Evolutionary conservation across 1,140 invertebrate species (phyloP).

Genomic region (Drosophila setifemur): DNA sequence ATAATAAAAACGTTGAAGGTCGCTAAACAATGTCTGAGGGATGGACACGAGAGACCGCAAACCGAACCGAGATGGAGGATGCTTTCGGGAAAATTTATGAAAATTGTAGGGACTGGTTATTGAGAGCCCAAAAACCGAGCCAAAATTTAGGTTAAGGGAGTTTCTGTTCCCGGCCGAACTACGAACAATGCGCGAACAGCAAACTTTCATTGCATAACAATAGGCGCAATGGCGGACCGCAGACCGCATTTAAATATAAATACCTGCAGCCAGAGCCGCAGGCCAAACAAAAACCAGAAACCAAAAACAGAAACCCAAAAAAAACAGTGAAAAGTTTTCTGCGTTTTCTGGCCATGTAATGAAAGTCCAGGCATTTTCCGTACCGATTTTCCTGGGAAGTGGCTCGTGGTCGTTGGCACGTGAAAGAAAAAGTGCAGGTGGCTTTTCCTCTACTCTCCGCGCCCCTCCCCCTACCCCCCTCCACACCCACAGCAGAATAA

Average conservation of each 20-base stretch:
- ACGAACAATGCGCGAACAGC: conserved; percentile 53
- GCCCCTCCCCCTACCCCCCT: background rate
- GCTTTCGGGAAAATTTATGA: conserved; percentile 41
- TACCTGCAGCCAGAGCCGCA: conserved; percentile 63
- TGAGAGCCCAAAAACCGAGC: background rate
- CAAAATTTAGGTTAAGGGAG: conserved; percentile 17
- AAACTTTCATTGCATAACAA: conserved; percentile 78
- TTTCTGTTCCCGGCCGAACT: conserved; percentile 3
- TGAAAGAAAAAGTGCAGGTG: conserved; percentile 78
- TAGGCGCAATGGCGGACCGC: conserved; percentile 73
- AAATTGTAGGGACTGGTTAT: conserved; percentile 41
- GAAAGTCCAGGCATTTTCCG: conserved; percentile 57
- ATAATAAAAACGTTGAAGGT: conserved; percentile 75
- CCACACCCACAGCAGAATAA: conserved; percentile 52
- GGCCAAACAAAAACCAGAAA: conserved; percentile 16
- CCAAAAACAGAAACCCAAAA: background rate
- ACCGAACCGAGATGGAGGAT: background rate
- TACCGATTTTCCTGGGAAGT: conserved; percentile 12
- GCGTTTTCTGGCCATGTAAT: conserved; percentile 60
- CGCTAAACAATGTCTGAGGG: conserved; percentile 31
- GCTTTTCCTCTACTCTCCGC: conserved; percentile 31
- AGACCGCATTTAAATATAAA: conserved; percentile 77
- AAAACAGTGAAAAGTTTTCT: conserved; percentile 62
- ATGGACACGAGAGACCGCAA: conserved; percentile 17
- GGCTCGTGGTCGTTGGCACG: conserved; percentile 60